These are phyloP conservation scores for Mesoligia furuncula DNA, from an alignment of 2,888 invertebrate genomes.

Conservation along the genomic window DNA sequence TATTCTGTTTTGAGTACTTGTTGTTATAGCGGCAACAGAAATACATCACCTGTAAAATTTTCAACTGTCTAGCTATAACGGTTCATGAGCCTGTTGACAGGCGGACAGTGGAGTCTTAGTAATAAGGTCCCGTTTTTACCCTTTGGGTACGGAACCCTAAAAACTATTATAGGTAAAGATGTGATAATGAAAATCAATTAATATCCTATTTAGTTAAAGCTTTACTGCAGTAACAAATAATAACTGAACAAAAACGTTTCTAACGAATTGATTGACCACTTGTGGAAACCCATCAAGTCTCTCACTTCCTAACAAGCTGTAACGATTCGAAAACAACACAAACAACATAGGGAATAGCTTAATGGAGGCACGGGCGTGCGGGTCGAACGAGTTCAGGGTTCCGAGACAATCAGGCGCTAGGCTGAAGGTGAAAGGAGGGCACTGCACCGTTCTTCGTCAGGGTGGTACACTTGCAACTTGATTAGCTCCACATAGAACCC, in stretches of 20 bases:
- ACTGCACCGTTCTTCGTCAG: conserved; percentile 72
- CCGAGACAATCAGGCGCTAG: conserved; percentile 65
- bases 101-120: no score
- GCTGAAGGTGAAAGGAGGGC: conserved; percentile 81
- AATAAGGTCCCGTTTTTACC: no score
- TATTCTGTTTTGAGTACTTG: no score
- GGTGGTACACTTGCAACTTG: conserved; percentile 60
- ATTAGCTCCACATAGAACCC: conserved; percentile 57
- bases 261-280: conserved; percentile 17
- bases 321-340: conserved; percentile 34
- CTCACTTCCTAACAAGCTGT: conserved; percentile 18
- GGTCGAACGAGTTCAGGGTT: conserved; percentile 75
- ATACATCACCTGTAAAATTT: no score
- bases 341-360: conserved; percentile 45
- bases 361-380: conserved; percentile 62
- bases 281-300: conserved; percentile 10
- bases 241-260: background rate
- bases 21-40: no score
- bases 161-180: background rate
- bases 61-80: no score
- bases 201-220: background rate
- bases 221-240: background rate
- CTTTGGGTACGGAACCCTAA: no score
- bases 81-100: no score
- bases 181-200: background rate